phyloP scores from a whole-genome alignment of 2,888 invertebrate species.

The Aquatica leii region DNA sequence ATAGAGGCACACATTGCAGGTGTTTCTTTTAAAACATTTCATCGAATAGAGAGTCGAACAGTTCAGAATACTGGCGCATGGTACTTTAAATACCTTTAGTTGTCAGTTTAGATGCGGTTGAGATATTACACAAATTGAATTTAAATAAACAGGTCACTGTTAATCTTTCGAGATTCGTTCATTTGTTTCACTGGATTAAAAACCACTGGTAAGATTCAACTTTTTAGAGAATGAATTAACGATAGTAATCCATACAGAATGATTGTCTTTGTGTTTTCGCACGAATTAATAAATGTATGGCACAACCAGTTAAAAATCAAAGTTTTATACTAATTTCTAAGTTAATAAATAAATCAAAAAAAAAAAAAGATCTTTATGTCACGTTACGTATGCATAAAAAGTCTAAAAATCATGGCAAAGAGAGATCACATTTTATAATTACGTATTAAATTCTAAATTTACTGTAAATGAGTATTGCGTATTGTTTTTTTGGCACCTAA shows the following conservation, averaged over 20 bases:
- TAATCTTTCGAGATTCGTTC: slow-evolving; percentile 6
- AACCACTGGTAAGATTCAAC: slow-evolving; percentile 13
- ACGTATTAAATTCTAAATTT: slow-evolving; percentile 30
- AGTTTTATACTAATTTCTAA: not conserved
- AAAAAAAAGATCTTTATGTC: slow-evolving; percentile 6
- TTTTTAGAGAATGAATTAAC: not conserved
- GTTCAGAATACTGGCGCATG: slow-evolving; percentile 50
- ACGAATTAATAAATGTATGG: slow-evolving; percentile 13
- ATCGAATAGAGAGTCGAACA: slow-evolving; percentile 35
- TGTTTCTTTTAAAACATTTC: not conserved
- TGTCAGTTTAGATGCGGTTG: slow-evolving; percentile 32
- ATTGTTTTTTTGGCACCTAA: slow-evolving; percentile 33
- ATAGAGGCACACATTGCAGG: not conserved
- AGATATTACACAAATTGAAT: slow-evolving; percentile 22
- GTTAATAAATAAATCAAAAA: not conserved
- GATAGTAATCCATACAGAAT: slow-evolving; percentile 1
- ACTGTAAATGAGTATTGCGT: slow-evolving; percentile 35
- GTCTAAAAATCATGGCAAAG: slow-evolving; percentile 31
- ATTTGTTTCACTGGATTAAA: slow-evolving; percentile 8
- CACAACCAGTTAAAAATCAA: slow-evolving; percentile 18
- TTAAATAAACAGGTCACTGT: not conserved
- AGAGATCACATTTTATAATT: slow-evolving; percentile 34
- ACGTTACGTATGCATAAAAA: slow-evolving; percentile 10
- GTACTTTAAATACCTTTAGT: slow-evolving; percentile 33
- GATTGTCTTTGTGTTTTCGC: slow-evolving; percentile 17